Evolutionary conservation across 2,797 vertebrate species (phyloP).

Genomic region (Sylvia borin): DNA sequence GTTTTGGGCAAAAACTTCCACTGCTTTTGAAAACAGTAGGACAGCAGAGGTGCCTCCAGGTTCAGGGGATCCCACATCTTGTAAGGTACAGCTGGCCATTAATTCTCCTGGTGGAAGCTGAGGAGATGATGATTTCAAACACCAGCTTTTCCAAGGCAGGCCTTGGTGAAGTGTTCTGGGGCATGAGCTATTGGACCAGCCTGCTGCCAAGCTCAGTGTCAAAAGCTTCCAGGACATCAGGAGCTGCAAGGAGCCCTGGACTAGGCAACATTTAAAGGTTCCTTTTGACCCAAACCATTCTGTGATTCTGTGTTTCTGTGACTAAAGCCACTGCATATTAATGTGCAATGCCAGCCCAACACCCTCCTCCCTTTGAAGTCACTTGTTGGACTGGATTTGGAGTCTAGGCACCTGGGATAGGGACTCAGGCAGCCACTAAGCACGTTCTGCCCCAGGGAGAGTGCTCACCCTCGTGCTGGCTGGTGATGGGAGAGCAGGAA

Average conservation of each 20-base stretch:
- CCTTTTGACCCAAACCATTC: neutral
- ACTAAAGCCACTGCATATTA: neutral
- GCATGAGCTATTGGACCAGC: neutral
- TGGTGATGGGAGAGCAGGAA: neutral
- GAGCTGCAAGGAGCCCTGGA: neutral
- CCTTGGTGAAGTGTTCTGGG: neutral
- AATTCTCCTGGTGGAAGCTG: neutral
- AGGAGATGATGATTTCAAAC: neutral
- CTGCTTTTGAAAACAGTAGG: neutral
- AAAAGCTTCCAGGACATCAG: neutral
- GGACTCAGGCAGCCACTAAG: neutral
- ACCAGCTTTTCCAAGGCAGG: neutral
- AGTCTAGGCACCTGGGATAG: neutral
- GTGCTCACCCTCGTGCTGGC: neutral
- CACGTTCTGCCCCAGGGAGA: neutral
- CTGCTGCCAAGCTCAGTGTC: accelerated
- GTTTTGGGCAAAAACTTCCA: neutral
- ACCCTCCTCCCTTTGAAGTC: neutral
- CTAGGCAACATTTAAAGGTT: neutral
- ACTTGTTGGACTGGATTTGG: neutral
- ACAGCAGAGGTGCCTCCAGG: neutral
- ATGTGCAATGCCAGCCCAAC: neutral
- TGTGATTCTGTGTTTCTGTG: neutral
- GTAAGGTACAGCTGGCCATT: neutral
- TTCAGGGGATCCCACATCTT: neutral